These are phyloP conservation scores for Tiliacea citrago DNA, from an alignment of 2,888 invertebrate genomes.

Conservation along the genomic window DNA sequence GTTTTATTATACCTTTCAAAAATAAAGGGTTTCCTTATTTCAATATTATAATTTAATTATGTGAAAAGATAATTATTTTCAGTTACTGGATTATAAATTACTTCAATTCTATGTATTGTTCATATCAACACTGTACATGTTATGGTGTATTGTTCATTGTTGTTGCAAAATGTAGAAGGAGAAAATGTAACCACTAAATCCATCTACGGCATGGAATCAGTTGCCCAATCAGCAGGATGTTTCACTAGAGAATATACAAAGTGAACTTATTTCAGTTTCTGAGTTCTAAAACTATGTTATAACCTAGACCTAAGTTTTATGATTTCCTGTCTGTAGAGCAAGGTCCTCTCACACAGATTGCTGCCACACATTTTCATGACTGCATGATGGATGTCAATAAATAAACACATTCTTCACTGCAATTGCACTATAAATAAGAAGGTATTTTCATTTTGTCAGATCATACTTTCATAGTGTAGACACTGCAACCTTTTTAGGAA, in stretches of 20 bases:
- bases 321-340: slow-evolving; percentile 18
- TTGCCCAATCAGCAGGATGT: background rate
- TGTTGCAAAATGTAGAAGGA: background rate
- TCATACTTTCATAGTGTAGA: background rate
- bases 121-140: background rate
- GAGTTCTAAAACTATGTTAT: slow-evolving; percentile 6
- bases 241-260: background rate
- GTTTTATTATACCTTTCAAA: background rate
- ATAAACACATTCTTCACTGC: background rate
- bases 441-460: background rate
- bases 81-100: background rate
- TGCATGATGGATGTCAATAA: background rate
- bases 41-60: slow-evolving; percentile 16
- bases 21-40: slow-evolving; percentile 17
- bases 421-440: background rate
- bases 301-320: slow-evolving; percentile 29
- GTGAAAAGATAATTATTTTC: background rate
- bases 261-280: background rate
- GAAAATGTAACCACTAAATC: background rate
- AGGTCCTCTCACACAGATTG: background rate
- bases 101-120: background rate
- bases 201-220: background rate
- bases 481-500: background rate
- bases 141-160: slow-evolving; percentile 11
- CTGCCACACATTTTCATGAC: slow-evolving; percentile 9